Evolutionary conservation across 2,797 vertebrate species (phyloP).

Genomic region (Acanthurus leucopareius): DNA sequence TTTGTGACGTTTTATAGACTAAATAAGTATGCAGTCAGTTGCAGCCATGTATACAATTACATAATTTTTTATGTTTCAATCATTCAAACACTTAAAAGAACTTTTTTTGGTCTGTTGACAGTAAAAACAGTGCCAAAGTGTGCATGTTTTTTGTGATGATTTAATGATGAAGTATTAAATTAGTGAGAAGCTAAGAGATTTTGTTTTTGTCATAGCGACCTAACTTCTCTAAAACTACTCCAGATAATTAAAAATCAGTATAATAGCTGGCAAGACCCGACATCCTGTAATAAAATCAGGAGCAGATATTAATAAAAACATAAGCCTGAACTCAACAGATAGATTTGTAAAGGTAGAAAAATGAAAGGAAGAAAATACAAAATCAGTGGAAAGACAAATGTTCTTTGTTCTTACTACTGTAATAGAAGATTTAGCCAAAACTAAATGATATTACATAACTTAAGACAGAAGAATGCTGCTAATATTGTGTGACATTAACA

Average conservation of each 20-base stretch:
- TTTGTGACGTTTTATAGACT: background rate
- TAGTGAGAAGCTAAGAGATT: background rate
- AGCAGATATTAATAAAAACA: background rate
- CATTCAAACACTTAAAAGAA: background rate
- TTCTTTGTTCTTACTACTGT: conserved; percentile 16
- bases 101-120: background rate
- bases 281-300: conserved; percentile 4
- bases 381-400: background rate
- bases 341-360: background rate
- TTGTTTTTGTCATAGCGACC: background rate
- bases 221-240: background rate
- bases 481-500: conserved; percentile 33
- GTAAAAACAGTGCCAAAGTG: background rate
- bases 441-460: background rate
- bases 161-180: background rate
- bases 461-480: background rate
- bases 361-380: background rate
- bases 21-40: background rate
- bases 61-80: background rate
- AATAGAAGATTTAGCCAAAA: conserved; percentile 27
- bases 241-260: conserved; percentile 1
- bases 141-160: background rate
- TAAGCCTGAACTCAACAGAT: background rate
- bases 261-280: background rate
- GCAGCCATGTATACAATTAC: background rate